Percentiles rank a stretch among this genome's conserved stretches.
These are phyloP conservation scores for Vulpes vulpes DNA, from an alignment of 2,113 vertebrate species.

Conservation along the genomic window DNA sequence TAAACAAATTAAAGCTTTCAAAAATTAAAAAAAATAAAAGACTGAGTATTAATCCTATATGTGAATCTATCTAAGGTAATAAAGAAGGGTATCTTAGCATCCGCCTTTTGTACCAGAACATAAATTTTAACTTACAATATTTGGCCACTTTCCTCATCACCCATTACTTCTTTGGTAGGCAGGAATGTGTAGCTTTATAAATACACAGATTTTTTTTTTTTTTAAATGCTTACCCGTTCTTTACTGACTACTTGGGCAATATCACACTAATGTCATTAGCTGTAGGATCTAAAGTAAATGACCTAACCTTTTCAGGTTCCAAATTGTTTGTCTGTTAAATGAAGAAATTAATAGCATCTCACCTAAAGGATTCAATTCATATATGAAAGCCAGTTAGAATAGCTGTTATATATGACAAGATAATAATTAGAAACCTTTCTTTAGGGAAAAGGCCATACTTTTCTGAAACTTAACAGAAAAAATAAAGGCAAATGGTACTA, in stretches of 20 bases:
- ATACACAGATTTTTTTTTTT: not conserved
- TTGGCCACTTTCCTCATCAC: not conserved
- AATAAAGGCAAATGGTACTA: not conserved
- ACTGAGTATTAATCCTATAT: not conserved
- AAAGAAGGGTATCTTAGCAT: not conserved
- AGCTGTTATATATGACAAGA: not conserved
- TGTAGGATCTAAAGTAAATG: not conserved
- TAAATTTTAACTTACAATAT: not conserved
- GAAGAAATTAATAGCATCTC: not conserved
- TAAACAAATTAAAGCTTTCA: too few relatives aligned
- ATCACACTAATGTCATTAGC: too few relatives aligned
- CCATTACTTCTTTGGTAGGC: not conserved
- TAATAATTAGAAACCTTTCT: not conserved
- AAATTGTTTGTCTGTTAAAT: not conserved
- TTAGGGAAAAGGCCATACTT: not conserved
- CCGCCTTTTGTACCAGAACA: not conserved
- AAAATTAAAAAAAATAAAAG: not conserved
- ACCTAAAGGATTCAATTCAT: not conserved
- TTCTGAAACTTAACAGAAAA: conserved; percentile 8
- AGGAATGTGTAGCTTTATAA: not conserved
- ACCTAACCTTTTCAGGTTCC: not conserved
- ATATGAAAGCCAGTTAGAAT: not conserved
- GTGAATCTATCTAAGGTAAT: not conserved
- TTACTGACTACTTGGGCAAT: not conserved
- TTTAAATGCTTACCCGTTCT: not conserved